A percentile compares a stretch with the other conserved stretches of the same genome.
These are phyloP conservation scores for Drosophila aldrichi DNA, from an alignment of 2,888 invertebrate species.

Conservation along the genomic window DNA sequence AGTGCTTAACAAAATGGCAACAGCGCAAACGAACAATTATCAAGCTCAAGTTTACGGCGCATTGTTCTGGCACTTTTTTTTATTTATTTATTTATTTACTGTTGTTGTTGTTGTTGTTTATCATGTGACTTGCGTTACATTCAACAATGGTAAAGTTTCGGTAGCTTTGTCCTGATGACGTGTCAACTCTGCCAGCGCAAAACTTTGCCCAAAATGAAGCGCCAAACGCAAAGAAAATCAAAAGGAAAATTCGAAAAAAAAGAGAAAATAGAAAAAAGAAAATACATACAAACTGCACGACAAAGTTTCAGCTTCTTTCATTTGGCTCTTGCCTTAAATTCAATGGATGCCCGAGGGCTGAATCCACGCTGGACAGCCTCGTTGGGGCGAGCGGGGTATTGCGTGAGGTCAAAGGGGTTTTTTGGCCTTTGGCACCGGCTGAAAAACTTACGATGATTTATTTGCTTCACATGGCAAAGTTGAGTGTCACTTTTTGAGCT, in stretches of 20 bases:
- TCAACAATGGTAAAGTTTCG: conserved; percentile 56
- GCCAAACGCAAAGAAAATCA: conserved; percentile 58
- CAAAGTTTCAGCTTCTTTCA: conserved; percentile 60
- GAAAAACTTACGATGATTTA: conserved; percentile 76
- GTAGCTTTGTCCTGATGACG: conserved; percentile 74
- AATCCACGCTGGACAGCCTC: conserved; percentile 16
- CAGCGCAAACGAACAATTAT: conserved; percentile 41
- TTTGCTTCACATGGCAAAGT: conserved; percentile 78
- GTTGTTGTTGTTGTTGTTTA: conserved; percentile 49
- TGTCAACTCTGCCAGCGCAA: conserved; percentile 71
- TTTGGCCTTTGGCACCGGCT: conserved; percentile 70
- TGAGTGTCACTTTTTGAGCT: conserved; percentile 69
- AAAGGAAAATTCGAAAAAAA: conserved; percentile 29
- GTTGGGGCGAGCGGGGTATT: too few species aligned
- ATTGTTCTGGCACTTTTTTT: conserved; percentile 50
- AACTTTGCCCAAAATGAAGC: conserved; percentile 71
- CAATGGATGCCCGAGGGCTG: conserved; percentile 74
- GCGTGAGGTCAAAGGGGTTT: conserved; percentile 1
- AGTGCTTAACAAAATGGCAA: conserved; percentile 50
- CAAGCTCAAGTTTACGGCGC: conserved; percentile 63
- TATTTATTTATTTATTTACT: not conserved
- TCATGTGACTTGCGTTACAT: conserved; percentile 62
- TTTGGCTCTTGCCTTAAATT: conserved; percentile 63
- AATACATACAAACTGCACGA: conserved; percentile 53
- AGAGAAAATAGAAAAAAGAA: conserved; percentile 18